phyloP scores from a whole-genome alignment of 2,888 invertebrate species.

The Sabatieria punctata region DNA sequence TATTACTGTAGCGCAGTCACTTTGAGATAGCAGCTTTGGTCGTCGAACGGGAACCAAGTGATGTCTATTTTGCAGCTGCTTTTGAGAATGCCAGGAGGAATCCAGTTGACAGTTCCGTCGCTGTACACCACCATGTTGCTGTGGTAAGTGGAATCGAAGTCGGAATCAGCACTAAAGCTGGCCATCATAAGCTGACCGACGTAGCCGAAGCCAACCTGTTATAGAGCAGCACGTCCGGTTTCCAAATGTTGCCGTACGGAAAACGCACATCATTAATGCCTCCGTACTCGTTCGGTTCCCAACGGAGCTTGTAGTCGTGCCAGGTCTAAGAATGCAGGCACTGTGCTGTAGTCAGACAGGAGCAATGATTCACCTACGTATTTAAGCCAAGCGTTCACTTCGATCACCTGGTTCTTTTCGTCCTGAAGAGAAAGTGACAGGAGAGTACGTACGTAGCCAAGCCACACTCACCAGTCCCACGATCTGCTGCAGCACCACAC shows the following conservation, averaged over 20 bases:
- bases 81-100: slow-evolving; percentile 92
- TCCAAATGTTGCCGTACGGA: slow-evolving; percentile 20
- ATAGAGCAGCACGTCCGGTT: slow-evolving; percentile 23
- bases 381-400: slow-evolving; percentile 21
- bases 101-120: slow-evolving; percentile 86
- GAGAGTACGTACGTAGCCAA: no score
- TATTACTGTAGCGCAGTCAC: no score
- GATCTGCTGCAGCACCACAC: slow-evolving; percentile 3
- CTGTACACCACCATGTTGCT: slow-evolving; percentile 89
- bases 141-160: slow-evolving; percentile 92
- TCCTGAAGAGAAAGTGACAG: no score
- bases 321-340: no score
- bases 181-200: no score
- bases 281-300: slow-evolving; percentile 26
- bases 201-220: slow-evolving; percentile 14
- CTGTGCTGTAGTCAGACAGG: no score
- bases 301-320: slow-evolving; percentile 26
- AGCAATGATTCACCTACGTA: slow-evolving; percentile 12
- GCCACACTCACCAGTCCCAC: slow-evolving; percentile 2
- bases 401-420: slow-evolving; percentile 22
- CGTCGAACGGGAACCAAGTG: slow-evolving; percentile 98
- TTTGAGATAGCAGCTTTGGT: slow-evolving; percentile 44
- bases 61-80: slow-evolving; percentile 95
- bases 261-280: slow-evolving; percentile 27
- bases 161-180: slow-evolving; percentile 71